Base-by-base conservation (phyloP, 2,888 invertebrate genomes). In the Deilephila elpenor region DNA sequence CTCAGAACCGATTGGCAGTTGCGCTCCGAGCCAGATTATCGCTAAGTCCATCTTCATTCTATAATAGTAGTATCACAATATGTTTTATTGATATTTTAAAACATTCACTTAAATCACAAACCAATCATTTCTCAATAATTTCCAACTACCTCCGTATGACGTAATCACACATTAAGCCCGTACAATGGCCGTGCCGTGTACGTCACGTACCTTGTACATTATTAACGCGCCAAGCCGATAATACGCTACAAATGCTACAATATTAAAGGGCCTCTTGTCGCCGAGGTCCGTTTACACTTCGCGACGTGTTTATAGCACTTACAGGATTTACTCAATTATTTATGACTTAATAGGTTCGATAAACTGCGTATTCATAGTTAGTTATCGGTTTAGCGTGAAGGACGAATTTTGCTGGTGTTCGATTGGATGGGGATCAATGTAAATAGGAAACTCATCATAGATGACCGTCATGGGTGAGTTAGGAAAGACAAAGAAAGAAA, bases 151-250 rank as follows among this genome's bases (percentile, higher is more conserved):
- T 14, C 11, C 25, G 44, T 37, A 44, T 64, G n/a, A 34, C 34
- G 1, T 51, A 19, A 25, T 61, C 14, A 29, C 29, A 61, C 5
- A 51, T 25, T 70, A 70, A 70, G 29, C 25, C 25, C 25, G 25
- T 6, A 70, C 70, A 51, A 44, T 44, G 29, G 44, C 70, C 51
- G 51, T 53, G 56, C n/a, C 56, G 44, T 44, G 20, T 70, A 5
- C 44, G 51, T 70, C 70, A 51, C 70, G 70, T 70, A 25, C 51
- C 51, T 17, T 20, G 70, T 70, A 70, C 70, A 44, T 51, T 70
- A 70, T 70, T 70, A 70, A 70, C 70, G 70, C 37, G 14, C 70
- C 20, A 17, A 51, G 51, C 53, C 70, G 70, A 53, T 70, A 70
- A 70, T 70, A 70, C 25, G 70, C 37, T 14, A 51, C 70, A 70